These are phyloP conservation scores for Rhopalosiphum padi DNA, from an alignment of 1,140 invertebrate species.

Conservation along the genomic window DNA sequence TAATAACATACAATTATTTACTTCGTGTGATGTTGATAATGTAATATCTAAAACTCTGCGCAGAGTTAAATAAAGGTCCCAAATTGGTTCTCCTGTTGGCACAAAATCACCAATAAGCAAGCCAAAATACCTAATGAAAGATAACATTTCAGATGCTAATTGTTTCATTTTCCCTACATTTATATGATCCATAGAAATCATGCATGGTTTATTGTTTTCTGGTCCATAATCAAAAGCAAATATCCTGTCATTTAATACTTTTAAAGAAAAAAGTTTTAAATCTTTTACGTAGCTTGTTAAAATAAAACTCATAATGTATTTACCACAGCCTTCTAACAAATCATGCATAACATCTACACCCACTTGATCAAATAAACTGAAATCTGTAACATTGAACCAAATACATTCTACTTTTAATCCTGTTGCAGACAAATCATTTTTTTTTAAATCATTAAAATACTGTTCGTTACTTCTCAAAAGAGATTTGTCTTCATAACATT, in stretches of 20 bases:
- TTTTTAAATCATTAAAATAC: too few species aligned
- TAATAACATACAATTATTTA: too few species aligned
- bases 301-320: slow-evolving; percentile 14
- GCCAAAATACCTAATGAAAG: neutral
- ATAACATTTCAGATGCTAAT: neutral
- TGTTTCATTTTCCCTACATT: neutral
- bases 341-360: neutral
- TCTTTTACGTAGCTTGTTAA: neutral
- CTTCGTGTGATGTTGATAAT: too few species aligned
- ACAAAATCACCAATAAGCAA: too few species aligned
- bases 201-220: neutral
- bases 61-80: too few species aligned
- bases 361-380: neutral
- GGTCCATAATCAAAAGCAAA: neutral
- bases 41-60: too few species aligned
- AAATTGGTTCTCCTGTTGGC: too few species aligned
- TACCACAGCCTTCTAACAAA: neutral
- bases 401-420: neutral
- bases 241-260: neutral
- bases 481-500: too few species aligned
- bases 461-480: too few species aligned
- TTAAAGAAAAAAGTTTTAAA: neutral
- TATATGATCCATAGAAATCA: neutral
- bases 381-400: neutral
- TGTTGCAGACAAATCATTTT: too few species aligned